These are phyloP conservation scores for Bicyclus anynana DNA, from an alignment of 1,140 invertebrate genomes.

Conservation along the genomic window DNA sequence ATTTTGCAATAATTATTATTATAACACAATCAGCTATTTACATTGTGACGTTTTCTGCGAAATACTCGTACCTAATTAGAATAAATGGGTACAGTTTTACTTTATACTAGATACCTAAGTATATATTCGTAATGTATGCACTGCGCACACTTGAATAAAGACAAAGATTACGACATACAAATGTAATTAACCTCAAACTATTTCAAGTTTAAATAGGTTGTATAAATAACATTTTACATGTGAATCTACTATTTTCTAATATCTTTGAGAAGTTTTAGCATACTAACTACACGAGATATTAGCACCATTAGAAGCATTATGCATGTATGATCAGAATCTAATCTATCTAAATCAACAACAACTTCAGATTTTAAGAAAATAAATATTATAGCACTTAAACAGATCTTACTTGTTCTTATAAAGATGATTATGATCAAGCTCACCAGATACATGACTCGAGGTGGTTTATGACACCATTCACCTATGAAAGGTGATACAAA, in stretches of 20 bases:
- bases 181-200: background rate
- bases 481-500: slow-evolving; percentile 80
- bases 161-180: background rate
- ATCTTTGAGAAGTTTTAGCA: too few relatives aligned
- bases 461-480: slow-evolving; percentile 78
- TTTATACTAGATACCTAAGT: background rate
- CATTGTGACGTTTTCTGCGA: too few relatives aligned
- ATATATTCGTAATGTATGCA: too few relatives aligned
- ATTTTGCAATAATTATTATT: too few relatives aligned
- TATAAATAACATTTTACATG: background rate
- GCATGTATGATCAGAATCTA: too few relatives aligned
- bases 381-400: background rate
- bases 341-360: too few relatives aligned
- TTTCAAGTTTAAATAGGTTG: background rate
- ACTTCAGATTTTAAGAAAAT: background rate
- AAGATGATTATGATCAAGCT: slow-evolving; percentile 79
- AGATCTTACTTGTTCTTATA: slow-evolving; percentile 79
- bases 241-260: background rate
- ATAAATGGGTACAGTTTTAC: background rate
- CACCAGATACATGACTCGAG: slow-evolving; percentile 80
- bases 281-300: too few relatives aligned
- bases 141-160: background rate
- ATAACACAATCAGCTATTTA: too few relatives aligned
- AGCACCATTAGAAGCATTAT: too few relatives aligned
- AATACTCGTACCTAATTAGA: too few relatives aligned